Evolutionary conservation across 92 coral and sea anemone genomes (phyloP).

Genomic region (Paramuricea clavata): DNA sequence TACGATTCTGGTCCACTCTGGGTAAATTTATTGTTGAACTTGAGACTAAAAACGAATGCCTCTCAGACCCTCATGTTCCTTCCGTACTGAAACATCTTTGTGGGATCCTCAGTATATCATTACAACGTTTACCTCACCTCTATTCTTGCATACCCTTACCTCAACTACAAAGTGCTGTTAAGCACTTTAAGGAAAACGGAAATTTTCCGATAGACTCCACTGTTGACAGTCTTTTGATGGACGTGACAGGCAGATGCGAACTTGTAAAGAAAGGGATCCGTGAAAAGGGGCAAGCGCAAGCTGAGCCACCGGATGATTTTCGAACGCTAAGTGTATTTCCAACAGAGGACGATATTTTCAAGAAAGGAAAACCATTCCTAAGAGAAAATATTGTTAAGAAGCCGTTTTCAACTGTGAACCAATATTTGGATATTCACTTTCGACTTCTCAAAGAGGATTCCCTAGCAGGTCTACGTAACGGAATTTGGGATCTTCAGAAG

Average conservation of each 20-base stretch:
- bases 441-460: constrained; percentile 88
- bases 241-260: constrained; percentile 58
- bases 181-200: constrained; percentile 24
- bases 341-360: constrained; percentile 68
- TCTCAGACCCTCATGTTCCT: constrained; percentile 3
- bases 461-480: constrained; percentile 75
- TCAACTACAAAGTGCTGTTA: constrained; percentile 63
- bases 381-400: constrained; percentile 78
- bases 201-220: constrained; percentile 10
- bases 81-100: constrained; percentile 21
- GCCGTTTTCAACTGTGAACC: constrained; percentile 73
- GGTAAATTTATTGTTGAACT: constrained; percentile 17
- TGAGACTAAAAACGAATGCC: background rate
- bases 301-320: constrained; percentile 83
- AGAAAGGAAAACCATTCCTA: constrained; percentile 74
- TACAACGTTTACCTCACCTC: constrained; percentile 27
- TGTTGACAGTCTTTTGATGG: constrained; percentile 28
- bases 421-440: constrained; percentile 92
- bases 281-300: constrained; percentile 22
- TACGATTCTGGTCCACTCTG: constrained; percentile 4
- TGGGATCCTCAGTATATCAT: background rate
- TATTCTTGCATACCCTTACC: constrained; percentile 64
- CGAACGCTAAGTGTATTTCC: constrained; percentile 78
- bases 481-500: constrained; percentile 59
- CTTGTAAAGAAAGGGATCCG: constrained; percentile 53